Percentiles rank a stretch among this genome's conserved stretches.
These are phyloP conservation scores for Erythrocebus patas DNA, from an alignment of 2,113 vertebrate species.

Conservation along the genomic window DNA sequence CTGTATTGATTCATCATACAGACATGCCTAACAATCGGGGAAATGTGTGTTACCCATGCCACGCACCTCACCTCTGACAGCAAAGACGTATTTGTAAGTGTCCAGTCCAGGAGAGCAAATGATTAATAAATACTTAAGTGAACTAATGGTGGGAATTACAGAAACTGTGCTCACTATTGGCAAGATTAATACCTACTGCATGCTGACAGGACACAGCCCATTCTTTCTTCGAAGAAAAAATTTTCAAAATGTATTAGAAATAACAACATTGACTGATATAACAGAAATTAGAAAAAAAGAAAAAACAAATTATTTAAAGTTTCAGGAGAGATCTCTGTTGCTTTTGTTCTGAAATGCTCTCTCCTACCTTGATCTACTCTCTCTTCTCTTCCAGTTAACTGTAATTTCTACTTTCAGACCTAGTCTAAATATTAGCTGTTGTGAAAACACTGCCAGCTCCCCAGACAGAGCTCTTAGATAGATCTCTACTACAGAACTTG, in stretches of 20 bases:
- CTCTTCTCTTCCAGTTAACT: not conserved
- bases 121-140: constrained; percentile 32
- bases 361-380: not conserved
- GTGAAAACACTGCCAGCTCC: not conserved
- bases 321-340: not conserved
- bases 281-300: not conserved
- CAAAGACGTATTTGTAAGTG: constrained; percentile 40
- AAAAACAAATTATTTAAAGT: not conserved
- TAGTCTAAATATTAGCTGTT: not conserved
- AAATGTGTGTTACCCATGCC: not conserved
- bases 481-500: not conserved
- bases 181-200: constrained; percentile 57
- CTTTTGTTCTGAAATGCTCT: not conserved
- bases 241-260: constrained; percentile 46
- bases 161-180: constrained; percentile 44
- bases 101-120: constrained; percentile 34
- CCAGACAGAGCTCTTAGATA: not conserved
- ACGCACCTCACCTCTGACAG: constrained; percentile 3
- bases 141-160: constrained; percentile 39
- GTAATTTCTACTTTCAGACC: not conserved
- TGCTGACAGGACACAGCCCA: not conserved
- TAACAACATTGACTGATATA: not conserved
- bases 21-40: not conserved
- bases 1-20: not conserved
- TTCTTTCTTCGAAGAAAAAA: constrained; percentile 32